phyloP scores from a whole-genome alignment of 2,888 invertebrate species.

The Xestobium rufovillosum region DNA sequence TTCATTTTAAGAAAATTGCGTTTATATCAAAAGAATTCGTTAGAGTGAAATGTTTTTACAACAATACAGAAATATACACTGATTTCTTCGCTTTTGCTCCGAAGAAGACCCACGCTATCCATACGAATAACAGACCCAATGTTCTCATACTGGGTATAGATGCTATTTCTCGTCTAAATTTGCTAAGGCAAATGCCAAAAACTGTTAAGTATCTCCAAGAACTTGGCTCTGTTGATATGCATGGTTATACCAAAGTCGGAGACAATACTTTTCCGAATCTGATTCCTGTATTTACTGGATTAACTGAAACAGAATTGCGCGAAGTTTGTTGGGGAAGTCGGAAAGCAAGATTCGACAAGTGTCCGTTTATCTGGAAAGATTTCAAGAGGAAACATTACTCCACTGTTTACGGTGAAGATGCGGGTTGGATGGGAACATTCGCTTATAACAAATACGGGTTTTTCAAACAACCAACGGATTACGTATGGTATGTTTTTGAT shows the following conservation, averaged over 20 bases:
- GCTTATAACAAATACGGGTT: constrained; percentile 76
- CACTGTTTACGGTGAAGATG: constrained; percentile 80
- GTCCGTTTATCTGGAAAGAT: constrained; percentile 79
- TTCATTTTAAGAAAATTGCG: constrained; percentile 43
- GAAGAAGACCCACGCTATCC: constrained; percentile 35
- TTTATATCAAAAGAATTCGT: constrained; percentile 56
- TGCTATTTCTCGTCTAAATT: constrained; percentile 77
- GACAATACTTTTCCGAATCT: constrained; percentile 93
- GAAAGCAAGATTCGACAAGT: constrained; percentile 61
- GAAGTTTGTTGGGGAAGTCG: constrained; percentile 51
- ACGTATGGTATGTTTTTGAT: constrained; percentile 70
- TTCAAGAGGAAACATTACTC: constrained; percentile 64
- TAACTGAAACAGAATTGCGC: constrained; percentile 56
- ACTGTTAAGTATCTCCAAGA: constrained; percentile 54
- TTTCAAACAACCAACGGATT: constrained; percentile 71
- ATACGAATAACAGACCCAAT: constrained; percentile 46
- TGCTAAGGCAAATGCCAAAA: constrained; percentile 74
- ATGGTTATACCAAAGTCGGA: constrained; percentile 88
- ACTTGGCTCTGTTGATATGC: constrained; percentile 64
- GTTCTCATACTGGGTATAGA: constrained; percentile 79
- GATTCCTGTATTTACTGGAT: constrained; percentile 70
- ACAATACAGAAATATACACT: constrained; percentile 50
- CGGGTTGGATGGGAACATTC: constrained; percentile 69
- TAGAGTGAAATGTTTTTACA: constrained; percentile 52
- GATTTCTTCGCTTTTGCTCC: constrained; percentile 63